A percentile compares a stretch with the other conserved stretches of the same genome.
Conservation (phyloP, 1,140 invertebrate genomes). For the Maniola jurtina region DNA sequence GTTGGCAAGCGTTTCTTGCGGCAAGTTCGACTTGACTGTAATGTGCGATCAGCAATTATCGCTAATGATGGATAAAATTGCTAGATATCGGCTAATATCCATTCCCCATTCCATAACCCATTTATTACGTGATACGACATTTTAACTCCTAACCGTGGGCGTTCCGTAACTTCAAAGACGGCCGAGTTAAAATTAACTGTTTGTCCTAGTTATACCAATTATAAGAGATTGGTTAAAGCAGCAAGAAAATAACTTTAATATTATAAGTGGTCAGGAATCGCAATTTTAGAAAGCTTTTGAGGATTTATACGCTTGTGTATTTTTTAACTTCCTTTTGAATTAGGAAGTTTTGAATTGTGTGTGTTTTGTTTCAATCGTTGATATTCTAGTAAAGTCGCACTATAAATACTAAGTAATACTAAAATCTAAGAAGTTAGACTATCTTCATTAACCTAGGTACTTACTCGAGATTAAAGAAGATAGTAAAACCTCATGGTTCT, state of each 20-base stretch:
- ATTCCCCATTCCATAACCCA: not conserved
- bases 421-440: too few relatives aligned
- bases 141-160: slow-evolving; percentile 4
- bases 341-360: too few relatives aligned
- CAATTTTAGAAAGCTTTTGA: not conserved
- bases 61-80: slow-evolving; percentile 4
- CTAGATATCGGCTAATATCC: not conserved
- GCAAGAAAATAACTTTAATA: not conserved
- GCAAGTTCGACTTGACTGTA: not conserved
- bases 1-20: too few relatives aligned
- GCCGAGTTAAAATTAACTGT: not conserved
- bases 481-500: too few relatives aligned
- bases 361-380: too few relatives aligned
- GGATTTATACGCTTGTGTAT: too few relatives aligned
- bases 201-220: not conserved
- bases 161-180: not conserved
- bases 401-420: too few relatives aligned
- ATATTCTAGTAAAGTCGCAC: too few relatives aligned
- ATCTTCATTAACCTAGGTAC: too few relatives aligned
- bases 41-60: not conserved
- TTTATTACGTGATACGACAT: not conserved
- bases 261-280: not conserved
- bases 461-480: too few relatives aligned
- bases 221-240: not conserved
- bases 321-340: too few relatives aligned